Conservation (phyloP, 23 tunicate species). For the Styela plicata region DNA sequence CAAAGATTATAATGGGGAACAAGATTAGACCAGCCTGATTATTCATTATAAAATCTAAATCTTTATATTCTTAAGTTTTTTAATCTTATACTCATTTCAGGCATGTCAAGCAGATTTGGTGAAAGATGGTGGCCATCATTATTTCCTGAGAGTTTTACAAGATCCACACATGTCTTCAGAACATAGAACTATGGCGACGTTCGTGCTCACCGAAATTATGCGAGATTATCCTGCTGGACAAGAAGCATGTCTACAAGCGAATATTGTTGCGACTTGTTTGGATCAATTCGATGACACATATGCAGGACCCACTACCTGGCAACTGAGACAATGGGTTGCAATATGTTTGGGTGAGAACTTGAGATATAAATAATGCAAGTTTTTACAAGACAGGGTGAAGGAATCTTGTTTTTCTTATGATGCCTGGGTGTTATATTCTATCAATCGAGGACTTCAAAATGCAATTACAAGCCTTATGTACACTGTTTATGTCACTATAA, state of each 20-base stretch:
- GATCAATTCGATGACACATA: conserved; percentile 61
- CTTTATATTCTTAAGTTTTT: no score
- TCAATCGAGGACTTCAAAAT: no score
- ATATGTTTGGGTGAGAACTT: conserved; percentile 88
- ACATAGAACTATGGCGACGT: conserved; percentile 83
- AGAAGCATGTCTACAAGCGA: conserved; percentile 73
- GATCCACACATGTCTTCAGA: conserved; percentile 78
- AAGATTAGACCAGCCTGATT: no score
- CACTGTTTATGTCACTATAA: no score
- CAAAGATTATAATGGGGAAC: no score
- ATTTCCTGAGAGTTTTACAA: conserved; percentile 76
- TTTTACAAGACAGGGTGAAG: no score
- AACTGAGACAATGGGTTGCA: conserved; percentile 83
- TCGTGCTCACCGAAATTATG: conserved; percentile 77
- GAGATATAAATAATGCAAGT: no score
- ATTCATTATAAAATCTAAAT: no score
- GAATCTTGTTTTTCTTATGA: no score
- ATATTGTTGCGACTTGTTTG: conserved; percentile 76
- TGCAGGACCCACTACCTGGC: conserved; percentile 54
- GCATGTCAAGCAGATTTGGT: conserved; percentile 76
- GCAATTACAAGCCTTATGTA: no score
- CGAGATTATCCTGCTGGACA: conserved; percentile 55
- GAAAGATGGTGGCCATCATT: conserved; percentile 86
- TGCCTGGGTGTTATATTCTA: no score
- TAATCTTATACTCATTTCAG: no score